phyloP scores from a whole-genome alignment of 2,888 invertebrate species.

The Nemurella pictetii region DNA sequence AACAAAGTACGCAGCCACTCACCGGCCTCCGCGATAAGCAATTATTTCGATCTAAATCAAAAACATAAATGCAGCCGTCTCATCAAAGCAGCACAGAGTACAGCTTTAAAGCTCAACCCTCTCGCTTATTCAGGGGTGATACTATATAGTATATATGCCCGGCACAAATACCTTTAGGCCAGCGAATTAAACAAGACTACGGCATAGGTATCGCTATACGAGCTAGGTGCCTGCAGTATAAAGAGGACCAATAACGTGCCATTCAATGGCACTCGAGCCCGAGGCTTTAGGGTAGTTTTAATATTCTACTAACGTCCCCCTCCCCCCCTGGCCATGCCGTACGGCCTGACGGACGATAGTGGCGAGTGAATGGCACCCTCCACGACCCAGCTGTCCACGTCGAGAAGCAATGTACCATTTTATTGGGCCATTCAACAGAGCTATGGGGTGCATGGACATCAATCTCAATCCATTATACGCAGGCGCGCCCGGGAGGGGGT shows the following conservation, averaged over 20 bases:
- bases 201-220: neutral
- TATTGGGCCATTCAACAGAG: constrained; percentile 38
- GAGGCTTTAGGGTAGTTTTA: neutral
- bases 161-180: neutral
- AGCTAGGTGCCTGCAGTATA: neutral
- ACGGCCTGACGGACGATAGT: neutral
- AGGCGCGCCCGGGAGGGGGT: neutral
- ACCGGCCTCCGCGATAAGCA: neutral
- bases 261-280: neutral
- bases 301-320: neutral
- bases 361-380: neutral
- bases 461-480: constrained; percentile 39
- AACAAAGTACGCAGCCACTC: neutral
- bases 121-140: neutral
- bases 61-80: neutral
- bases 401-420: constrained; percentile 38
- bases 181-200: neutral
- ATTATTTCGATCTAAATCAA: neutral
- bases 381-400: constrained; percentile 2
- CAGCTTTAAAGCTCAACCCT: neutral
- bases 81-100: neutral
- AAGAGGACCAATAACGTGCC: neutral
- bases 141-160: neutral
- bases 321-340: neutral
- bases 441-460: constrained; percentile 32